A percentile compares a stretch with the other conserved stretches of the same genome.
phyloP scores from a whole-genome alignment of 2,797 vertebrate species.

The Chloroceryle amazona region DNA sequence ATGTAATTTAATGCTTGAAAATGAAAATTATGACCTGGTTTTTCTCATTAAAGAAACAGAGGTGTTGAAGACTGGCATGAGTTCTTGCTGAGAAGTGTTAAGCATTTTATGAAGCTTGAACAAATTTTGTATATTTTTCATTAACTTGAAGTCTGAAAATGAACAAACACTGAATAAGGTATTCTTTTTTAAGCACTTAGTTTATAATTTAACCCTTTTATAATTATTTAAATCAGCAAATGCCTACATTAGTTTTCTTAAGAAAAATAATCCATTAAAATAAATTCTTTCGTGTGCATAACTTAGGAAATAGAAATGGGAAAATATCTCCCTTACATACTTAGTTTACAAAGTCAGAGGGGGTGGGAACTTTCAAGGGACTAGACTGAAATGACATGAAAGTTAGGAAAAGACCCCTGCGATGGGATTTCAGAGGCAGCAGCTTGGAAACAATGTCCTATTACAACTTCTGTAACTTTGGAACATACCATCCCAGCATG shows the following conservation, averaged over 20 bases:
- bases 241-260: not conserved
- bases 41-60: slow-evolving; percentile 7
- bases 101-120: not conserved
- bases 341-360: slow-evolving; percentile 26
- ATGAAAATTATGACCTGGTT: not conserved
- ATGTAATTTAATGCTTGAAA: not conserved
- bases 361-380: slow-evolving; percentile 66
- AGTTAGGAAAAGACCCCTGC: slow-evolving; percentile 90
- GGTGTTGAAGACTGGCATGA: not conserved
- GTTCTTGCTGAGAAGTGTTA: not conserved
- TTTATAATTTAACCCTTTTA: not conserved
- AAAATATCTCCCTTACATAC: slow-evolving; percentile 42
- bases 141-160: not conserved
- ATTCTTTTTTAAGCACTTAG: not conserved
- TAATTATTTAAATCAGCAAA: not conserved
- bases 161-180: not conserved
- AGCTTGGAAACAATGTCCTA: slow-evolving; percentile 88
- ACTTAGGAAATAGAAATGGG: not conserved
- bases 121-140: not conserved
- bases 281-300: slow-evolving; percentile 10
- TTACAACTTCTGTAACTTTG: slow-evolving; percentile 84
- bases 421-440: slow-evolving; percentile 71
- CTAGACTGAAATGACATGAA: slow-evolving; percentile 79
- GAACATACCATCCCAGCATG: slow-evolving; percentile 81
- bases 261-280: slow-evolving; percentile 8